phyloP scores from a whole-genome alignment of 2,797 vertebrate species.

The Sphenodon punctatus region DNA sequence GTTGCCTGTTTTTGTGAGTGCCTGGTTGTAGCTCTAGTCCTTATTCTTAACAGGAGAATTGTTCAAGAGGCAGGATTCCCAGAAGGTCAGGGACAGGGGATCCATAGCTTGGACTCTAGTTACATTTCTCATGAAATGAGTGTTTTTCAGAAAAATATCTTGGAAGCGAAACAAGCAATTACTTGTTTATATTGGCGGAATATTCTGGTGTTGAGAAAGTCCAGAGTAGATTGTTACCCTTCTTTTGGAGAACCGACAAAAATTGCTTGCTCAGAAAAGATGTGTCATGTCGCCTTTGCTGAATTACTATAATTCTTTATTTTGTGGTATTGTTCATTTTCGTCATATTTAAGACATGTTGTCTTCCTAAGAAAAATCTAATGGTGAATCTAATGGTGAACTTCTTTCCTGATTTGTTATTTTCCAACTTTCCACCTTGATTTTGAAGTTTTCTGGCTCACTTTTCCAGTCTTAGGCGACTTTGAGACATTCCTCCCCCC shows the following conservation, averaged over 20 bases:
- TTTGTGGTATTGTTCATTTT: constrained; percentile 45
- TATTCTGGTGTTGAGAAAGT: constrained; percentile 48
- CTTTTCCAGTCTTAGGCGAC: constrained; percentile 60
- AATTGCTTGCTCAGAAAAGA: constrained; percentile 46
- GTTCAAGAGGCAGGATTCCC: too few relatives aligned
- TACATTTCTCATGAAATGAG: constrained; percentile 47
- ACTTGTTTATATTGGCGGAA: constrained; percentile 45
- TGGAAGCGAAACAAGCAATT: constrained; percentile 47
- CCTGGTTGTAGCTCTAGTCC: too few relatives aligned
- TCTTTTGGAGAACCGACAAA: constrained; percentile 43
- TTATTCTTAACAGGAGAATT: too few relatives aligned
- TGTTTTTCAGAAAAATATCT: constrained; percentile 45
- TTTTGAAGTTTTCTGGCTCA: constrained; percentile 66
- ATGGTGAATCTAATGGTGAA: background rate
- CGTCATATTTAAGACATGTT: constrained; percentile 47
- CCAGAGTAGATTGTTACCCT: constrained; percentile 34
- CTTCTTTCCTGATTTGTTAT: constrained; percentile 55
- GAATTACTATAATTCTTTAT: constrained; percentile 41
- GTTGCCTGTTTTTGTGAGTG: too few relatives aligned
- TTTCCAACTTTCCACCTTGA: constrained; percentile 66
- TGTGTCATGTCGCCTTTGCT: constrained; percentile 3
- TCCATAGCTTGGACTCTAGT: too few relatives aligned
- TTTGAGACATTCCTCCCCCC: too few relatives aligned
- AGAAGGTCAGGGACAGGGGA: too few relatives aligned
- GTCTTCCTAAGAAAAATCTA: constrained; percentile 58